Evolutionary conservation across 2,797 vertebrate species (phyloP).

Genomic region (Halcyon chelicuti): DNA sequence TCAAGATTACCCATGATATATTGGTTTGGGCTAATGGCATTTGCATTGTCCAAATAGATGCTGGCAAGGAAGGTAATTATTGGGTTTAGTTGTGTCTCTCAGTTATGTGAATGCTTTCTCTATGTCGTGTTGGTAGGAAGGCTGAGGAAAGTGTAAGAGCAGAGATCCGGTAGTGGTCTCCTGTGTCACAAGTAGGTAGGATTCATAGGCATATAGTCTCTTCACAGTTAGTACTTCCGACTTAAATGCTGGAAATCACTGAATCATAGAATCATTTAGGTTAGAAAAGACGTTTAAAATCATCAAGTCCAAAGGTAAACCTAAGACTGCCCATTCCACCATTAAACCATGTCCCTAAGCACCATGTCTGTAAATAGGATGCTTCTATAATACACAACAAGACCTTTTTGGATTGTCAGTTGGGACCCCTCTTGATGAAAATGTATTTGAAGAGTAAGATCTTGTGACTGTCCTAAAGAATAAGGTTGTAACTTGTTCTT

Average conservation of each 20-base stretch:
- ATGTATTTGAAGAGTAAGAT: neutral
- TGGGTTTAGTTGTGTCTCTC: neutral
- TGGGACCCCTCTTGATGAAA: neutral
- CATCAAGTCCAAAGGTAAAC: neutral
- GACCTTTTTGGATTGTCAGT: neutral
- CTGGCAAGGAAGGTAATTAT: neutral
- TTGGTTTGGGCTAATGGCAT: neutral
- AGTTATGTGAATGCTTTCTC: neutral
- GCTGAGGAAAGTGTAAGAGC: neutral
- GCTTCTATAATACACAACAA: neutral
- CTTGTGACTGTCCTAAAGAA: neutral
- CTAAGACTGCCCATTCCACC: neutral
- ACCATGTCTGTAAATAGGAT: rapidly evolving
- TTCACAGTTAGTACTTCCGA: neutral
- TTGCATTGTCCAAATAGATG: neutral
- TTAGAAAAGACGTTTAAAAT: neutral
- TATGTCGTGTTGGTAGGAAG: neutral
- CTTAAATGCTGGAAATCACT: neutral
- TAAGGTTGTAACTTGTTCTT: neutral
- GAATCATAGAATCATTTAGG: neutral
- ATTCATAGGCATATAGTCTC: neutral
- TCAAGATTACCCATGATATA: neutral
- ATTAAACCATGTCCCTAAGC: neutral
- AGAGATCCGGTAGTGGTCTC: neutral
- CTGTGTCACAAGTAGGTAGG: neutral